These are phyloP conservation scores for Psephotus haematonotus DNA, from an alignment of 2,113 vertebrate genomes.

Conservation along the genomic window DNA sequence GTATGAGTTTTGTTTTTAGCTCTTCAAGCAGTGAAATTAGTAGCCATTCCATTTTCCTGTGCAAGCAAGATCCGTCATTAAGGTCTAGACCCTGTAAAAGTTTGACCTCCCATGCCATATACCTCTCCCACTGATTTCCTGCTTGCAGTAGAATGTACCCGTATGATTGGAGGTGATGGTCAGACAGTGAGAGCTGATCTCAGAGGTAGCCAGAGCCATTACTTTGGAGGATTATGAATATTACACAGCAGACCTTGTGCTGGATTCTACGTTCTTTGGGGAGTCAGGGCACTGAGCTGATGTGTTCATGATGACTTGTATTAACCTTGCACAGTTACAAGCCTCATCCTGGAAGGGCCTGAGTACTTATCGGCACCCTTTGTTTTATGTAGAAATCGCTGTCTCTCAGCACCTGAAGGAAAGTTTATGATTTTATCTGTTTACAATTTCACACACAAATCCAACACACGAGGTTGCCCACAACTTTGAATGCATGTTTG, in stretches of 20 bases:
- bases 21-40: not conserved
- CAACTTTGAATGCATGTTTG: not conserved
- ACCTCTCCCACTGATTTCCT: not conserved
- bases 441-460: not conserved
- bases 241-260: not conserved
- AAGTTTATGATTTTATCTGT: not conserved
- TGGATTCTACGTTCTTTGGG: not conserved
- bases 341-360: not conserved
- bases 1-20: not conserved
- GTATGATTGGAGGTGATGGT: not conserved
- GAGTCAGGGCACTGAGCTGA: rapidly evolving
- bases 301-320: not conserved
- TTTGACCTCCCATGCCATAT: not conserved
- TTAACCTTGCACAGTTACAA: not conserved
- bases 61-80: not conserved
- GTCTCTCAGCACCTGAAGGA: not conserved
- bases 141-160: not conserved
- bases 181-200: not conserved
- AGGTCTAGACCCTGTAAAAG: not conserved
- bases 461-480: not conserved
- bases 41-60: not conserved
- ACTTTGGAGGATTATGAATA: not conserved
- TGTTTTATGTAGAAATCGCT: not conserved
- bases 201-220: not conserved
- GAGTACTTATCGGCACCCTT: not conserved